phyloP scores from a whole-genome alignment of 2,888 invertebrate genomes.

The Acrobeloides nanus region DNA sequence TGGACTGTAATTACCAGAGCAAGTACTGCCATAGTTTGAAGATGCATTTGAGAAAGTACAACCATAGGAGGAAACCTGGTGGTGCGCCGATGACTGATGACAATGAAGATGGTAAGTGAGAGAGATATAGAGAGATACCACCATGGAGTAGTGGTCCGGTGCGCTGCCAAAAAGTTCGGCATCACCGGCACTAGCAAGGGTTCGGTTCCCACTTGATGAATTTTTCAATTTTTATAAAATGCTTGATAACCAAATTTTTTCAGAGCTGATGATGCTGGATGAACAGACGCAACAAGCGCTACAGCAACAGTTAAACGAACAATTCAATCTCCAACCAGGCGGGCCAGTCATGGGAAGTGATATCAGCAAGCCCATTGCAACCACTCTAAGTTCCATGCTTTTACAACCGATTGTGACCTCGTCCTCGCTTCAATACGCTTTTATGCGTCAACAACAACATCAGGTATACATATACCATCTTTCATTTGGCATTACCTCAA shows the following conservation, averaged over 20 bases:
- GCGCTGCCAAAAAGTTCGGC: too few relatives aligned
- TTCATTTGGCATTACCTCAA: too few relatives aligned
- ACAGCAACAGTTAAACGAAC: slow-evolving; percentile 29
- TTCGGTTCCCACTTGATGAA: too few relatives aligned
- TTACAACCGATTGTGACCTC: slow-evolving; percentile 16
- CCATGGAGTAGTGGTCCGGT: too few relatives aligned
- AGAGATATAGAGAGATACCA: too few relatives aligned
- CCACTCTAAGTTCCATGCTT: slow-evolving; percentile 10
- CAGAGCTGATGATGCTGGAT: background rate
- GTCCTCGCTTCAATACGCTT: slow-evolving; percentile 1
- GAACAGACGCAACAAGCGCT: slow-evolving; percentile 8
- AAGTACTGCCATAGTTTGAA: slow-evolving; percentile 97
- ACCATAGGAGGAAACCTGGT: slow-evolving; percentile 65
- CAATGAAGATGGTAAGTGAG: too few relatives aligned
- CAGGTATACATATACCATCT: too few relatives aligned
- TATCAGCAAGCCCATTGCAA: background rate
- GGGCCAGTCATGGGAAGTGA: too few relatives aligned
- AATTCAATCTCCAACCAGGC: too few relatives aligned
- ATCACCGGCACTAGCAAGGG: too few relatives aligned
- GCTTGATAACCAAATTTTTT: background rate
- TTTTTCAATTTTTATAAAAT: too few relatives aligned
- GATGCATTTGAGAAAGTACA: slow-evolving; percentile 82
- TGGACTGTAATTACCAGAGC: slow-evolving; percentile 86
- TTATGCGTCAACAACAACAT: slow-evolving; percentile 7
- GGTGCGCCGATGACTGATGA: too few relatives aligned